phyloP scores from a whole-genome alignment of 2,113 vertebrate genomes.

The Falco punctatus region DNA sequence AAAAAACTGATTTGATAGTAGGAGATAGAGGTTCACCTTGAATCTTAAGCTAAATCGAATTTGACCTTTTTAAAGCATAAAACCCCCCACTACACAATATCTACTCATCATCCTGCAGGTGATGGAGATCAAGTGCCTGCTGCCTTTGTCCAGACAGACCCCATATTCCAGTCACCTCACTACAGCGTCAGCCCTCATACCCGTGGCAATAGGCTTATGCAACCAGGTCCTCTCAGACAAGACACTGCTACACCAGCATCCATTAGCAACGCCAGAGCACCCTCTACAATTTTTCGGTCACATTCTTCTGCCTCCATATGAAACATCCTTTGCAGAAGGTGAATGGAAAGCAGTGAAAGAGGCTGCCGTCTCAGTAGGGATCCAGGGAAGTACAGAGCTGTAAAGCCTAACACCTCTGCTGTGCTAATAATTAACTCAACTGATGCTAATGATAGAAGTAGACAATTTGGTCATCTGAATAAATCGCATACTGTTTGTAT shows the following conservation, averaged over 20 bases:
- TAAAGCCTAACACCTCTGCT: not conserved
- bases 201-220: not conserved
- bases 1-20: not conserved
- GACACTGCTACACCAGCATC: not conserved
- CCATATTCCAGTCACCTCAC: not conserved
- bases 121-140: not conserved
- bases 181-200: not conserved
- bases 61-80: not conserved
- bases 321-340: not conserved
- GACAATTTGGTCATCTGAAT: not conserved
- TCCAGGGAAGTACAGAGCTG: not conserved
- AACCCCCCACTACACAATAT: not conserved
- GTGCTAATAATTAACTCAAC: not conserved
- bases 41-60: not conserved
- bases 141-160: not conserved
- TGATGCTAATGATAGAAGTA: not conserved
- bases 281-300: accelerated
- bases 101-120: not conserved
- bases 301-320: not conserved
- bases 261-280: not conserved
- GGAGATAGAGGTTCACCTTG: not conserved
- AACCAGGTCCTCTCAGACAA: not conserved
- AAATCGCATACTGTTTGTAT: not conserved
- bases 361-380: not conserved
- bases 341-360: not conserved